A percentile compares a stretch with the other conserved stretches of the same genome.
These are phyloP conservation scores for Drosophila cracens DNA, from an alignment of 2,888 invertebrate genomes.

Conservation along the genomic window DNA sequence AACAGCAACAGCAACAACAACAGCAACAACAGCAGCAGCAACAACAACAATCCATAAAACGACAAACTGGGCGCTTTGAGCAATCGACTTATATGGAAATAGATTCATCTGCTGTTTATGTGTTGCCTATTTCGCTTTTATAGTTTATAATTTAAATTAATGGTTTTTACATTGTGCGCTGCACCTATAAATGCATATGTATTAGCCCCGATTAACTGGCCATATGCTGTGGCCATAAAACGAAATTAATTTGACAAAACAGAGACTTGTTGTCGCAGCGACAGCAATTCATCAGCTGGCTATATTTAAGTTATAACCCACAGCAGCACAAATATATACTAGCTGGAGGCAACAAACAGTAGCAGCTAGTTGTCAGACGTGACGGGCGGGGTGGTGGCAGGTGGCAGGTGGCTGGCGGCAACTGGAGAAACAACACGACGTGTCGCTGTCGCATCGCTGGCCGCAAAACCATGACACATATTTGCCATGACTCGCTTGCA, in stretches of 20 bases:
- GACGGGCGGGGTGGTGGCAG: slow-evolving; percentile 13
- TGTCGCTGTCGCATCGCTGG: slow-evolving; percentile 28
- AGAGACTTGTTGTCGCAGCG: slow-evolving; percentile 30
- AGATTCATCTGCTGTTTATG: slow-evolving; percentile 24
- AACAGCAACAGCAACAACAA: slow-evolving; percentile 12
- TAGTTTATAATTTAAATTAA: slow-evolving; percentile 79
- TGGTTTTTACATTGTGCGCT: slow-evolving; percentile 66
- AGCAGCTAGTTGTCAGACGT: slow-evolving; percentile 14
- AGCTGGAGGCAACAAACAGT: slow-evolving; percentile 9
- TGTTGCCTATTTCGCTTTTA: slow-evolving; percentile 63
- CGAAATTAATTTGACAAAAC: slow-evolving; percentile 54
- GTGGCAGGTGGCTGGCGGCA: not conserved
- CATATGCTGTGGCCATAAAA: slow-evolving; percentile 66
- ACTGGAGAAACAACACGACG: slow-evolving; percentile 36
- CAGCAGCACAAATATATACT: not conserved
- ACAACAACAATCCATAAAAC: slow-evolving; percentile 27
- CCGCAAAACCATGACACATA: slow-evolving; percentile 70
- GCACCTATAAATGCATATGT: slow-evolving; percentile 48
- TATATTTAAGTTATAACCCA: slow-evolving; percentile 44
- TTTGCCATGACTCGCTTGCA: slow-evolving; percentile 56
- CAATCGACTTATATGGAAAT: slow-evolving; percentile 71
- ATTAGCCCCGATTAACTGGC: slow-evolving; percentile 54
- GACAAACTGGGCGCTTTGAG: slow-evolving; percentile 38
- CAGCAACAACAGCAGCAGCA: slow-evolving; percentile 7
- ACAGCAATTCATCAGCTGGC: slow-evolving; percentile 48